These are phyloP conservation scores for Rhagium mordax DNA, from an alignment of 2,888 invertebrate genomes.

Conservation along the genomic window DNA sequence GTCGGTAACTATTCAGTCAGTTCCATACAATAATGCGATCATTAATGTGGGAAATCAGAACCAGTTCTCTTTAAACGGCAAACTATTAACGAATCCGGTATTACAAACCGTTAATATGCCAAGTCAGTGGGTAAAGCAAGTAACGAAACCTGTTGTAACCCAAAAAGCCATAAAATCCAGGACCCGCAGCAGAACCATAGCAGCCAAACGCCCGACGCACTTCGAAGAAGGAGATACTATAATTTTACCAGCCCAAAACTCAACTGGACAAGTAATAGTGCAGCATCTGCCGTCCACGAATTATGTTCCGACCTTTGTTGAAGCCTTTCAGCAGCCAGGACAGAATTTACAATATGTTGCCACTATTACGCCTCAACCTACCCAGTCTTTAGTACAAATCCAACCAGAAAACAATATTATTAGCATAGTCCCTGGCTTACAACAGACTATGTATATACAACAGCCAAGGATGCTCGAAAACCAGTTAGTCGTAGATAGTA, in stretches of 20 bases:
- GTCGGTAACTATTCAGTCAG: slow-evolving; percentile 63
- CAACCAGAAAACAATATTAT: slow-evolving; percentile 69
- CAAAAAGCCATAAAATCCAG: slow-evolving; percentile 59
- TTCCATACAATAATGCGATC: slow-evolving; percentile 62
- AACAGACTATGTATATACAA: slow-evolving; percentile 66
- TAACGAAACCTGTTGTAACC: slow-evolving; percentile 58
- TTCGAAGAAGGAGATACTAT: slow-evolving; percentile 49
- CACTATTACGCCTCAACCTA: slow-evolving; percentile 76
- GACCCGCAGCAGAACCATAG: slow-evolving; percentile 58
- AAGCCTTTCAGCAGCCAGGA: slow-evolving; percentile 79
- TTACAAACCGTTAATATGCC: slow-evolving; percentile 60
- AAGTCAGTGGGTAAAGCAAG: slow-evolving; percentile 62
- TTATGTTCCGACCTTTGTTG: slow-evolving; percentile 77
- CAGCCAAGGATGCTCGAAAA: slow-evolving; percentile 65
- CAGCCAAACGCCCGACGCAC: slow-evolving; percentile 49
- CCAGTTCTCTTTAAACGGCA: slow-evolving; percentile 62
- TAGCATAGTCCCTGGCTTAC: slow-evolving; percentile 65
- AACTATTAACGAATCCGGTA: slow-evolving; percentile 58
- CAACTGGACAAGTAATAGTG: slow-evolving; percentile 75
- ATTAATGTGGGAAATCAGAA: slow-evolving; percentile 62
- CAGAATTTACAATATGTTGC: slow-evolving; percentile 86
- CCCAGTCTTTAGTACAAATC: slow-evolving; percentile 70
- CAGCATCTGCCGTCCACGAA: slow-evolving; percentile 74
- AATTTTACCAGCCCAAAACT: slow-evolving; percentile 49
- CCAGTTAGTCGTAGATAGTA: slow-evolving; percentile 66